Evolutionary conservation across 30 jellyfish, hydroid and myxozoan species (phyloP).

Genomic region (Aurelia aurita complex sp. Pacific): DNA sequence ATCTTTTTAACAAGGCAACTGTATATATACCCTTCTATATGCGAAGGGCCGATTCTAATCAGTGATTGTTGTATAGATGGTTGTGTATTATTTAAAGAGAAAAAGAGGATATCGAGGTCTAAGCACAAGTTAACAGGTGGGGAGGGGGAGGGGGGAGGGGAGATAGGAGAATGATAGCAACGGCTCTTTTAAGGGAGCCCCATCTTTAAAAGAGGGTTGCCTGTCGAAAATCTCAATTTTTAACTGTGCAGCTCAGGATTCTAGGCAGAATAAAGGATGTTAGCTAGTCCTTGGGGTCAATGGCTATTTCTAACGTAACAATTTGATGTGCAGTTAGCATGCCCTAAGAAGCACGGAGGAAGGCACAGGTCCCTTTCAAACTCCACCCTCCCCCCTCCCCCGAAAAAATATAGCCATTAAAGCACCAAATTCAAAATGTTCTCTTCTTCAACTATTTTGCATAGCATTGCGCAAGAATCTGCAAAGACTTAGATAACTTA

Average conservation of each 20-base stretch:
- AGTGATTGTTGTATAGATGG: background rate
- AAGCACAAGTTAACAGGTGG: background rate
- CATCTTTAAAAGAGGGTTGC: background rate
- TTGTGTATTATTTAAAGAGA: background rate
- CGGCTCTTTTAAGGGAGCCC: too few relatives aligned
- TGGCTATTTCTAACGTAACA: background rate
- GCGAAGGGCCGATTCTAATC: slow-evolving; percentile 30
- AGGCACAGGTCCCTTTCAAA: background rate
- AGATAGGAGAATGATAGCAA: too few relatives aligned
- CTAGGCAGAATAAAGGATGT: background rate
- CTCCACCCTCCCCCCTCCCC: too few relatives aligned
- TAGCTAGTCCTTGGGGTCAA: background rate
- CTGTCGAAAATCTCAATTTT: background rate
- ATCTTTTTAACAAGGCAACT: slow-evolving; percentile 46
- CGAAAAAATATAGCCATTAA: too few relatives aligned
- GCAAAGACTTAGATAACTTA: too few relatives aligned
- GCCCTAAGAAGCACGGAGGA: background rate
- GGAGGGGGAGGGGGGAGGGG: too few relatives aligned
- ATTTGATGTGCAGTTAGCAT: too few relatives aligned
- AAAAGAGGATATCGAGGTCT: background rate
- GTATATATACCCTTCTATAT: slow-evolving; percentile 67
- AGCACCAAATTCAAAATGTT: too few relatives aligned
- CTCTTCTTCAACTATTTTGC: too few relatives aligned
- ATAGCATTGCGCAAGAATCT: too few relatives aligned
- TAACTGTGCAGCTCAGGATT: background rate